Percentiles rank a stretch among this genome's conserved stretches.
Conservation (phyloP, 2,888 invertebrate genomes). For the Pseudococcus longispinus region DNA sequence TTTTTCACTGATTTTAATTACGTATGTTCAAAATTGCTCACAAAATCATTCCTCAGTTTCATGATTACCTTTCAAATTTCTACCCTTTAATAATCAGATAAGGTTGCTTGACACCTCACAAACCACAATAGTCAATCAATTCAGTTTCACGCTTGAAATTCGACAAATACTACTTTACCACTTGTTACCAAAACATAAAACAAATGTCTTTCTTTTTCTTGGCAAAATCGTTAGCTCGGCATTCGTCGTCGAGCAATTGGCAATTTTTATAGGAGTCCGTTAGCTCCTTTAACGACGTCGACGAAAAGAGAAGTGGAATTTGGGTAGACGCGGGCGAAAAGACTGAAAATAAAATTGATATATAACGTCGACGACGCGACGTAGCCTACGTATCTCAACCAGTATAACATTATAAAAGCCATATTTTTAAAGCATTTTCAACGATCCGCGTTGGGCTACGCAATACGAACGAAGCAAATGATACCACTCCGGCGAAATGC, state of each 20-base stretch:
- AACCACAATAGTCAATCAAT: not conserved
- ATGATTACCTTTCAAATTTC: too few relatives aligned
- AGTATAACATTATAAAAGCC: not conserved
- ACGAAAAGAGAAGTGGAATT: not conserved
- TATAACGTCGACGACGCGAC: not conserved
- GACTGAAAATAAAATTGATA: not conserved
- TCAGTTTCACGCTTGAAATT: not conserved
- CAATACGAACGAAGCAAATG: not conserved
- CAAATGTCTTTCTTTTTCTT: not conserved
- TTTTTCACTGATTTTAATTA: too few relatives aligned
- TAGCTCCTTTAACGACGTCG: not conserved
- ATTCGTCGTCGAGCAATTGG: not conserved
- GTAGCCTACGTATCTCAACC: not conserved
- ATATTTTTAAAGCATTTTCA: not conserved
- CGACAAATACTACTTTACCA: not conserved
- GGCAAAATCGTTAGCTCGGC: not conserved
- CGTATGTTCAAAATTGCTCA: too few relatives aligned
- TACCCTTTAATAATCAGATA: too few relatives aligned
- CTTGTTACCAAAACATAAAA: not conserved
- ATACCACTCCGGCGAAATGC: not conserved
- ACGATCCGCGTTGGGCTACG: not conserved
- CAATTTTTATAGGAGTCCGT: not conserved
- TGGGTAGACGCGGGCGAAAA: not conserved
- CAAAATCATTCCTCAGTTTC: too few relatives aligned
- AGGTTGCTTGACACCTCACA: too few relatives aligned